Percentiles rank a stretch among this genome's conserved stretches.
Conservation (phyloP, 2,113 vertebrate genomes). For the Echinops telfairi region DNA sequence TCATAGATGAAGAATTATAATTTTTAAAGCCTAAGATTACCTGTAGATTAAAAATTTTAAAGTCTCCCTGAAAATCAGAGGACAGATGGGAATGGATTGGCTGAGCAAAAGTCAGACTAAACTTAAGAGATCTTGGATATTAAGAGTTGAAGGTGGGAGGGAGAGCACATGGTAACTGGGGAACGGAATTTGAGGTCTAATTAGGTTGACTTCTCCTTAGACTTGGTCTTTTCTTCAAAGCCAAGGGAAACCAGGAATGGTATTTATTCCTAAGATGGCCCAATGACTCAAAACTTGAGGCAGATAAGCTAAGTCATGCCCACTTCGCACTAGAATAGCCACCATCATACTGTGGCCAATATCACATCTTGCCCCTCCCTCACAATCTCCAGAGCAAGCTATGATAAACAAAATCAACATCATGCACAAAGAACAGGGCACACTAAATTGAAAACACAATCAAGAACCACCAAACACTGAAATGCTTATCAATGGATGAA, state of each 20-base stretch:
- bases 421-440: slow-evolving; percentile 43
- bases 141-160: neutral
- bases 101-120: slow-evolving; percentile 33
- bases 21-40: neutral
- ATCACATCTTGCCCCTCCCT: neutral
- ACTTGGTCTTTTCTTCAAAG: slow-evolving; percentile 1
- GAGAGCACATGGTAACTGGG: neutral
- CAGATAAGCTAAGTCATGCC: neutral
- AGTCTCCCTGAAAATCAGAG: slow-evolving; percentile 27
- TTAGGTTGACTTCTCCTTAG: neutral
- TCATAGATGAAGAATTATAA: neutral
- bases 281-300: slow-evolving; percentile 27
- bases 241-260: neutral
- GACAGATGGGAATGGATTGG: neutral
- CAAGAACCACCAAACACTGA: slow-evolving; percentile 21
- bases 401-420: slow-evolving; percentile 2
- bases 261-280: neutral
- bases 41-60: slow-evolving; percentile 24
- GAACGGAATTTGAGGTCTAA: slow-evolving; percentile 56
- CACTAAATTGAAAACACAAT: slow-evolving; percentile 51
- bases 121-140: neutral
- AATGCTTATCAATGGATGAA: neutral
- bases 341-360: neutral
- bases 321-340: slow-evolving; percentile 42
- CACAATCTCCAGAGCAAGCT: slow-evolving; percentile 29